Conservation (phyloP, 2,113 vertebrate species). For the Anguilla japonica region DNA sequence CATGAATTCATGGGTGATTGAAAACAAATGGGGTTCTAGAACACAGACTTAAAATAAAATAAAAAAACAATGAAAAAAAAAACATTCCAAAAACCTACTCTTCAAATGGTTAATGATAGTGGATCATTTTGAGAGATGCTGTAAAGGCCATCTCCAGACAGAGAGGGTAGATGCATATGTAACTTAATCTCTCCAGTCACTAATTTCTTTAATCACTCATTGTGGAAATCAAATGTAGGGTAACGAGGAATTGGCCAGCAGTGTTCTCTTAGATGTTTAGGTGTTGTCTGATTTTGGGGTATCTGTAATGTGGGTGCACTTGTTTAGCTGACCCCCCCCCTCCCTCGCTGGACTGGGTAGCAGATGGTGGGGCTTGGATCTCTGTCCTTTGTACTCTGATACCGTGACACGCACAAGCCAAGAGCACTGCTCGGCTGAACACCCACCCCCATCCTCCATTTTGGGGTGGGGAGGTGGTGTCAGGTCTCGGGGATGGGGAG, state of each 20-base stretch:
- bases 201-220: constrained; percentile 69
- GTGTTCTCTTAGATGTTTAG: constrained; percentile 67
- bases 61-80: no score
- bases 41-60: no score
- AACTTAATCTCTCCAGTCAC: not conserved
- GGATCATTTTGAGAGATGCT: not conserved
- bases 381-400: constrained; percentile 38
- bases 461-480: no score
- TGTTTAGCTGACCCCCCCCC: no score
- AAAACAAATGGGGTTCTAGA: no score
- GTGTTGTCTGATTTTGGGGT: constrained; percentile 62
- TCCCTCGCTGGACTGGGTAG: constrained; percentile 63
- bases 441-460: no score
- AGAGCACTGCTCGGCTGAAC: no score
- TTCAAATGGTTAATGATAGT: not conserved
- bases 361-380: constrained; percentile 79
- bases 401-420: not conserved
- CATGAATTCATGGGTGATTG: no score
- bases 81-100: no score
- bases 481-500: no score
- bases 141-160: not conserved
- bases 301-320: constrained; percentile 50
- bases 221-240: constrained; percentile 76
- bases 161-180: constrained; percentile 9
- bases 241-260: constrained; percentile 67